Evolutionary conservation across 2,888 invertebrate genomes (phyloP).

Genomic region (Dascillus cervinus): DNA sequence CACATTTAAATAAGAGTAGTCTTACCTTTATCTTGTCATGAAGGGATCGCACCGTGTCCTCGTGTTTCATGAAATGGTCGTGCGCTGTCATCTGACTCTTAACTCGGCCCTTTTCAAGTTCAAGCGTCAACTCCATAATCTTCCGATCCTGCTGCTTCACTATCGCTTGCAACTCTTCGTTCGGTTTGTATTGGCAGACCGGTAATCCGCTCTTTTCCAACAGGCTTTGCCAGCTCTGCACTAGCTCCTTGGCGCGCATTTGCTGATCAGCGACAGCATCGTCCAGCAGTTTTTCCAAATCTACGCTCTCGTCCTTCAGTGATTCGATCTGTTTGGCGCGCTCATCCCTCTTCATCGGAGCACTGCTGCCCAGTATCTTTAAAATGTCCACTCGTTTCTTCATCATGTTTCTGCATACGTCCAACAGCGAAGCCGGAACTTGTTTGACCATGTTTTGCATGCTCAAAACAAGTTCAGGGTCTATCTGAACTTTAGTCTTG

Average conservation of each 20-base stretch:
- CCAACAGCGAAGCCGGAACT: slow-evolving; percentile 30
- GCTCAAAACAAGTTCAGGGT: slow-evolving; percentile 21
- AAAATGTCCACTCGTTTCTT: slow-evolving; percentile 27
- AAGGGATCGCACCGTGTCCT: no score
- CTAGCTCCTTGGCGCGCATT: slow-evolving; percentile 5
- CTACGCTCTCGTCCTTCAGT: slow-evolving; percentile 23
- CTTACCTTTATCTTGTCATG: no score
- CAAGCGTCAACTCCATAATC: slow-evolving; percentile 1
- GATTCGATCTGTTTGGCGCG: slow-evolving; percentile 25
- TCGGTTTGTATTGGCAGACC: not conserved
- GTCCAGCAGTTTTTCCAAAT: slow-evolving; percentile 29
- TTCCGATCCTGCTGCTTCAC: slow-evolving; percentile 14
- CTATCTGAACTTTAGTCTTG: slow-evolving; percentile 7
- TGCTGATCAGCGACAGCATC: slow-evolving; percentile 24
- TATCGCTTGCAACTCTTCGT: slow-evolving; percentile 25
- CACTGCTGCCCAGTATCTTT: slow-evolving; percentile 28
- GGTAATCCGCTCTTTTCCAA: slow-evolving; percentile 4
- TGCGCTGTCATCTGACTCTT: no score
- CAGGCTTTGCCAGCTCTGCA: slow-evolving; percentile 10
- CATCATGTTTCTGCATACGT: slow-evolving; percentile 32
- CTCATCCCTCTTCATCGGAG: slow-evolving; percentile 26
- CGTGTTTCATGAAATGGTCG: no score
- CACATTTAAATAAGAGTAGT: no score
- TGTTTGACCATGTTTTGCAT: slow-evolving; percentile 33
- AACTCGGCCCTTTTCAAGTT: no score